Percentiles rank a stretch among this genome's conserved stretches.
phyloP scores from a whole-genome alignment of 2,113 vertebrate species.

The Picathartes gymnocephalus region DNA sequence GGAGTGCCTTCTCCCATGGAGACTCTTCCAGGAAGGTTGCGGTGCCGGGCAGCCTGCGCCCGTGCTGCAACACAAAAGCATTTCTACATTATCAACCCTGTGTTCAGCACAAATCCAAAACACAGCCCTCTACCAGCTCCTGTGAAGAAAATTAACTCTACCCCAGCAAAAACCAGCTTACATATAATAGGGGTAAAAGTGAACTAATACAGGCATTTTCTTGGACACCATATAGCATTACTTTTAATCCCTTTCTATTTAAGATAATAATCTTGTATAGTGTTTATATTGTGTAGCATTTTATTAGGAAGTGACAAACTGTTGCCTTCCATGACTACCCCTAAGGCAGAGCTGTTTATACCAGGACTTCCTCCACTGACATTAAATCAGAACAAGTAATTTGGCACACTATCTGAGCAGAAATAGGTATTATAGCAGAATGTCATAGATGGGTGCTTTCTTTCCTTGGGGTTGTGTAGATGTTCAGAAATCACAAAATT shows the following conservation, averaged over 20 bases:
- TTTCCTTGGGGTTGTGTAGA: not conserved
- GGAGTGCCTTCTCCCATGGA: too few relatives aligned
- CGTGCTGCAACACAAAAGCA: too few relatives aligned
- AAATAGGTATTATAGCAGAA: not conserved
- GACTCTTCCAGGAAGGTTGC: too few relatives aligned
- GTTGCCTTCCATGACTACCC: not conserved
- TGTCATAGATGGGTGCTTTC: not conserved
- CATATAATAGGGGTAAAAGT: not conserved
- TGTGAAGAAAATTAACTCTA: not conserved
- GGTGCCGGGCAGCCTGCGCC: too few relatives aligned
- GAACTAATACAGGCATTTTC: not conserved
- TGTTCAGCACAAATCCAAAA: not conserved
- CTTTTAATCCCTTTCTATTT: not conserved
- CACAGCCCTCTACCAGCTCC: not conserved
- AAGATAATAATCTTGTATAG: not conserved
- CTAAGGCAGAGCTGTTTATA: not conserved
- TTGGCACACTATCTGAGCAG: not conserved
- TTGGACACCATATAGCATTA: not conserved
- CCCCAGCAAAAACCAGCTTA: not conserved
- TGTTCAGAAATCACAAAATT: not conserved
- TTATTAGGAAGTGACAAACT: not conserved
- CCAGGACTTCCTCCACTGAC: not conserved
- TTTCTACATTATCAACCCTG: not conserved
- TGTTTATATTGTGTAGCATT: not conserved
- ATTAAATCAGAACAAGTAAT: not conserved